Percentiles rank a stretch among this genome's conserved stretches.
Evolutionary conservation across 2,888 invertebrate species (phyloP).

Genomic region (Acleris holmiana): DNA sequence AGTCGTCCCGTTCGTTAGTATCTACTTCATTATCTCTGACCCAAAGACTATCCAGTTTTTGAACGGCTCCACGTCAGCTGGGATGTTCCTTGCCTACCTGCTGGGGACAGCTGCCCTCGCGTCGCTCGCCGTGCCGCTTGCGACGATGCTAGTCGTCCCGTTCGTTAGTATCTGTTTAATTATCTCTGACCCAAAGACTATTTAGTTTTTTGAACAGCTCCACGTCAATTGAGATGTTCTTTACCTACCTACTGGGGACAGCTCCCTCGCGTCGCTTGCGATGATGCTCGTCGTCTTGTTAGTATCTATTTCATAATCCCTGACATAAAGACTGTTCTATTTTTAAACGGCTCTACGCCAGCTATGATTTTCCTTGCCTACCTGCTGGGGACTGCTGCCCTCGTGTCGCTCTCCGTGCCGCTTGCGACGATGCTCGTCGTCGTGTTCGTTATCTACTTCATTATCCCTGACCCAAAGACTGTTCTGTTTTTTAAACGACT

Average conservation of each 20-base stretch:
- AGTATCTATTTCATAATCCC: slow-evolving; percentile 43
- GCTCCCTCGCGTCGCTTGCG: slow-evolving; percentile 79
- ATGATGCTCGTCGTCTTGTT: slow-evolving; percentile 82
- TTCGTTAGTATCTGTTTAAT: slow-evolving; percentile 64
- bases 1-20: slow-evolving; percentile 79
- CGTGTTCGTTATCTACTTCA: slow-evolving; percentile 62
- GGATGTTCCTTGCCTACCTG: slow-evolving; percentile 80
- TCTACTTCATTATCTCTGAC: too few relatives aligned
- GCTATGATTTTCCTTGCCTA: slow-evolving; percentile 81
- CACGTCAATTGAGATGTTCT: slow-evolving; percentile 78
- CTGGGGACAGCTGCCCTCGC: slow-evolving; percentile 81
- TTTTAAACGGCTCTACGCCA: slow-evolving; percentile 69
- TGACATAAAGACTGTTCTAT: too few relatives aligned
- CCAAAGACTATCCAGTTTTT: too few relatives aligned
- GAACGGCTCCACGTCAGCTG: slow-evolving; percentile 75
- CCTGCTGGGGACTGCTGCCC: slow-evolving; percentile 80
- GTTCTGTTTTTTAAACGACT: slow-evolving; percentile 53
- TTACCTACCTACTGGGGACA: slow-evolving; percentile 79
- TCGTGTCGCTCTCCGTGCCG: slow-evolving; percentile 77
- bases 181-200: too few relatives aligned
- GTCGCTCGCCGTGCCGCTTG: slow-evolving; percentile 75
- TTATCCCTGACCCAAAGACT: too few relatives aligned
- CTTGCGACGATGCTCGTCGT: slow-evolving; percentile 79
- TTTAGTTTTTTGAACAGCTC: slow-evolving; percentile 57
- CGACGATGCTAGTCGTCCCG: slow-evolving; percentile 78